These are phyloP conservation scores for Seladonia tumulorum DNA, from an alignment of 2,888 invertebrate species.

Conservation along the genomic window DNA sequence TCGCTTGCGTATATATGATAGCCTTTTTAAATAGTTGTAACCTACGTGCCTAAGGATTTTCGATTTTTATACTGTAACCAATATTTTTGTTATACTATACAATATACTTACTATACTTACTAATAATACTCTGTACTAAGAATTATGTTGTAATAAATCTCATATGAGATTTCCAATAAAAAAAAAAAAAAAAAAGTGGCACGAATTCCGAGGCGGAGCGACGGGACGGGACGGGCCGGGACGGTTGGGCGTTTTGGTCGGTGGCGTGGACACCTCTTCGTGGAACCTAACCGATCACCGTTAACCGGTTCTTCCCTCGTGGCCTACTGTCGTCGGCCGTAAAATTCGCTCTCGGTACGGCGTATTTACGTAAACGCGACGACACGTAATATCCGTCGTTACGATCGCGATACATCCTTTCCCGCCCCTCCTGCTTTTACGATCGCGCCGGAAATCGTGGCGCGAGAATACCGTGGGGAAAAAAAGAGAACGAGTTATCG, in stretches of 20 bases:
- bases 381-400: slow-evolving; percentile 58
- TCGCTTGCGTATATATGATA: too few relatives aligned
- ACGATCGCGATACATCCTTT: slow-evolving; percentile 40
- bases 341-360: slow-evolving; percentile 70
- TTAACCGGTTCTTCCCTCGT: slow-evolving; percentile 69
- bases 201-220: slow-evolving; percentile 9
- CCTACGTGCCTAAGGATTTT: too few relatives aligned
- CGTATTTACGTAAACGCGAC: slow-evolving; percentile 61
- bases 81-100: too few relatives aligned
- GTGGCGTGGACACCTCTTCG: slow-evolving; percentile 7
- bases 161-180: too few relatives aligned
- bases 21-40: too few relatives aligned
- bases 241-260: neutral
- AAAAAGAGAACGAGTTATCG: neutral
- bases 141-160: too few relatives aligned
- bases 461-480: slow-evolving; percentile 4
- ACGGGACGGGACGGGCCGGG: neutral
- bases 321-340: slow-evolving; percentile 38
- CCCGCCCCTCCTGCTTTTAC: slow-evolving; percentile 2
- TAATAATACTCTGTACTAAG: too few relatives aligned
- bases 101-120: too few relatives aligned
- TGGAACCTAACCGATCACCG: slow-evolving; percentile 51
- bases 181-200: too few relatives aligned
- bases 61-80: too few relatives aligned
- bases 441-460: neutral